Evolutionary conservation across 2,797 vertebrate genomes (phyloP), one percentile per base, ranked within the genome.

Genomic region (Esox lucius): DNA sequence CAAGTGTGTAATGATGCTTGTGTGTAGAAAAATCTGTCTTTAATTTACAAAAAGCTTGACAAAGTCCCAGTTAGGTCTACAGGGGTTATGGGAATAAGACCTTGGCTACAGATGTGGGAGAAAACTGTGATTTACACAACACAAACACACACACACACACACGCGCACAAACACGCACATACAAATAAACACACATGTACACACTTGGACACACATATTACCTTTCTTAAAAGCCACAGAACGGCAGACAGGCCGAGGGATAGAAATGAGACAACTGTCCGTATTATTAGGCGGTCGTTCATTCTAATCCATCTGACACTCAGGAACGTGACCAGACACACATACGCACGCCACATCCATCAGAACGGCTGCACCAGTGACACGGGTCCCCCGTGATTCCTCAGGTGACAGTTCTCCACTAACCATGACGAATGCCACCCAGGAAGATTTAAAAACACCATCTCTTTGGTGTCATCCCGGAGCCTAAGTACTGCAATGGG

Each of bases 391-490:
- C 26, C 61, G 28, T 64, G 61, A 64, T 31, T 28, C 26, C 61
- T 64, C 61, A 64, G 61, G 16, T 64, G 61, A 56, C 53, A n/a
- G 19, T 24, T 64, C 61, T 64, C 5, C 61, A 64, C 61, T 64
- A 64, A 26, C 61, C 61, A 64, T 64, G 61, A 56, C 53, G 9
- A 56, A 56, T 22, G 1, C n/a, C 4, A 9, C 53, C 49, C 49
- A 11, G 53, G 6, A 53, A 56, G 53, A 56, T 9, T 22, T 9
- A 56, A 22, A 56, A 56, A 56, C 53, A 56, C n/a, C 19, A 56
- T n/a, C 53, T n/a, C 53, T 56, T n/a, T 22, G 56, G 53, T 22
- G 53, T 19, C 6, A 22, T 8, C 5, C 39, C 5, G 5, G 35
- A 39, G 4, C 4, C 0, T 39, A 39, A 56, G 53, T 22, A 22